Base-by-base conservation (phyloP, 2,113 vertebrate genomes). In the Takifugu bimaculatus region DNA sequence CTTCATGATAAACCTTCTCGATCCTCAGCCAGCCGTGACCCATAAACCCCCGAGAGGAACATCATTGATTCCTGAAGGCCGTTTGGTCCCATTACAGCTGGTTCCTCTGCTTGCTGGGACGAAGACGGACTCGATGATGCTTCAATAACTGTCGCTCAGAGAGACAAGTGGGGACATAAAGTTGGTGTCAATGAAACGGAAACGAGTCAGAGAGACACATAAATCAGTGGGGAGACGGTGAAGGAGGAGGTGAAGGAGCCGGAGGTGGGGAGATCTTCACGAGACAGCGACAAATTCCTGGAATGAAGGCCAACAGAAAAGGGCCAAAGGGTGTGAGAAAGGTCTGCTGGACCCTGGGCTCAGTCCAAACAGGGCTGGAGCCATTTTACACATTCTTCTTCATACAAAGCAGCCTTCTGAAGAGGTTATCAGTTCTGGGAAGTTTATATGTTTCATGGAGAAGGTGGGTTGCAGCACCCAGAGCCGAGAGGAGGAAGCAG, bases 51-150 rank as follows among this genome's bases (percentile, higher is more conserved):
- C 9, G 25, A 1, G 10, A 58, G 15, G 58, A 60, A 26, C 12
- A 35, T 26, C 69, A 50, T 54, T 54, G 71, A 77, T 72, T 70
- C 65, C 42, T 54, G 27, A 57, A 13, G 54, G 63, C 15, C 47
- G 59, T 66, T 78, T 80, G 82, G 79, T 83, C 54, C 74, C 71
- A 63, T 83, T 85, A 76, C 86, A 88, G 83, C 87, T 68, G 66
- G 84, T 54, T 76, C 57, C 0, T 15, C 65, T 45, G 26, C 78
- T 86, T 74, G 68, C 64, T 73, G 82, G 50, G 66, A 20, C 20
- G 20, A 20, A 20, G 20, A 20, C 20, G 20, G 20, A 67, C 63
- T 15, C 39, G 50, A 27, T 26, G 39, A 66, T 57, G 66, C 63
- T 72, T 75, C 73, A 79, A 71, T 54, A 65, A 10, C 55, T 59